These are phyloP conservation scores for Acanthococcus lagerstroemiae DNA, from an alignment of 2,888 invertebrate species.

Conservation along the genomic window DNA sequence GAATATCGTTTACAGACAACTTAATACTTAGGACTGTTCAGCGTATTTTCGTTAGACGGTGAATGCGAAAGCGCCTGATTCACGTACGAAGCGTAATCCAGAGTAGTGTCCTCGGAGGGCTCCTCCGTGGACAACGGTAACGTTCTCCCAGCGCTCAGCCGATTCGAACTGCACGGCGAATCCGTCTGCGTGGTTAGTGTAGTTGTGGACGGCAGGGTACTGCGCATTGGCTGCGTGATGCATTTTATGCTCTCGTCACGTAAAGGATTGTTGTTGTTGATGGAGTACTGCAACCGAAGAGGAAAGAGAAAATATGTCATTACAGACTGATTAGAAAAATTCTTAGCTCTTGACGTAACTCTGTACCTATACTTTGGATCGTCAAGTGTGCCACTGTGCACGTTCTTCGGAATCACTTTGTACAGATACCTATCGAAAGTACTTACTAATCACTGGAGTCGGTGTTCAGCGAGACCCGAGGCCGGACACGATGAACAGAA, in stretches of 20 bases:
- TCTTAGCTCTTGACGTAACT: too few relatives aligned
- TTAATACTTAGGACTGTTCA: background rate
- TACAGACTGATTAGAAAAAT: too few relatives aligned
- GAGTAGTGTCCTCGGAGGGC: constrained; percentile 18
- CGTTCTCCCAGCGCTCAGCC: constrained; percentile 10
- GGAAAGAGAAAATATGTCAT: background rate
- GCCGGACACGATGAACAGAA: too few relatives aligned
- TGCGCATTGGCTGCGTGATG: background rate
- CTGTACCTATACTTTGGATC: too few relatives aligned
- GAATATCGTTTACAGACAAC: too few relatives aligned
- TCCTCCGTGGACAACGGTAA: constrained; percentile 23
- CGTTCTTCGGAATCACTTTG: background rate
- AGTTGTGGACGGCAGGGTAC: constrained; percentile 10
- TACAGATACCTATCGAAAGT: background rate
- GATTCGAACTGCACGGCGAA: constrained; percentile 3
- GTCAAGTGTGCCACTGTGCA: background rate
- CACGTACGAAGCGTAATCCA: constrained; percentile 22
- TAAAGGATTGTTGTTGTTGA: constrained; percentile 9
- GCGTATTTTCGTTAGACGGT: constrained; percentile 1
- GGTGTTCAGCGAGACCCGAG: too few relatives aligned
- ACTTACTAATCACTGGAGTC: background rate
- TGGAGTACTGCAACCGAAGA: constrained; percentile 5
- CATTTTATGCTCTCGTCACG: background rate
- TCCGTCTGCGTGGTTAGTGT: constrained; percentile 21
- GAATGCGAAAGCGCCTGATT: constrained; percentile 23